Evolutionary conservation across 2,888 invertebrate species (phyloP).

Genomic region (Mythimna ferrago): DNA sequence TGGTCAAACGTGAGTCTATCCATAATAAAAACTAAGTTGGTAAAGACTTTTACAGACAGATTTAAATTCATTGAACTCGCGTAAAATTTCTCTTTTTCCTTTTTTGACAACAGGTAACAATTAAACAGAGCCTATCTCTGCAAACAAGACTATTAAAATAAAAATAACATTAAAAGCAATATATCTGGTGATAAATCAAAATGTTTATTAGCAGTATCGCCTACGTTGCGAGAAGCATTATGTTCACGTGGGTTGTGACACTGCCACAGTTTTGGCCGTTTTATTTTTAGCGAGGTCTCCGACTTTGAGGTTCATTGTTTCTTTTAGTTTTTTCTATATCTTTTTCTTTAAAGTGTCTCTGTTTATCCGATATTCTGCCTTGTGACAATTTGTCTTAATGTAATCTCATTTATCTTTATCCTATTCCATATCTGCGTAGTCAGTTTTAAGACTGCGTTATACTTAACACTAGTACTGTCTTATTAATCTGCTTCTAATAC

Average conservation of each 20-base stretch:
- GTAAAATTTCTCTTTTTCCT: neutral
- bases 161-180: conserved; percentile 52
- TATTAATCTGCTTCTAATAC: too few species aligned
- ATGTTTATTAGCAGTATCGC: conserved; percentile 68
- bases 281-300: conserved; percentile 54
- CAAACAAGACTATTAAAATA: conserved; percentile 47
- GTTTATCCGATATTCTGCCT: conserved; percentile 4
- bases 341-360: neutral
- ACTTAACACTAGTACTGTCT: too few species aligned
- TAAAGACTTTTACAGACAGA: too few species aligned
- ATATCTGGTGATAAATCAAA: conserved; percentile 66
- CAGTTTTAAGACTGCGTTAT: too few species aligned
- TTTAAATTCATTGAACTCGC: neutral
- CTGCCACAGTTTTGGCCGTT: conserved; percentile 34
- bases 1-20: too few species aligned
- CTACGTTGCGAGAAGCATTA: conserved; percentile 62
- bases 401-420: neutral
- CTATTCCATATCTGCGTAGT: neutral
- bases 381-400: neutral
- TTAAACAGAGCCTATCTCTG: conserved; percentile 30
- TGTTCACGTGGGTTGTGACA: conserved; percentile 61
- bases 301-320: conserved; percentile 21
- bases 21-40: too few species aligned
- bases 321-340: conserved; percentile 9
- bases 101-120: conserved; percentile 16